Evolutionary conservation across 2,797 vertebrate genomes (phyloP).

Genomic region (Notolepis coatsorum): DNA sequence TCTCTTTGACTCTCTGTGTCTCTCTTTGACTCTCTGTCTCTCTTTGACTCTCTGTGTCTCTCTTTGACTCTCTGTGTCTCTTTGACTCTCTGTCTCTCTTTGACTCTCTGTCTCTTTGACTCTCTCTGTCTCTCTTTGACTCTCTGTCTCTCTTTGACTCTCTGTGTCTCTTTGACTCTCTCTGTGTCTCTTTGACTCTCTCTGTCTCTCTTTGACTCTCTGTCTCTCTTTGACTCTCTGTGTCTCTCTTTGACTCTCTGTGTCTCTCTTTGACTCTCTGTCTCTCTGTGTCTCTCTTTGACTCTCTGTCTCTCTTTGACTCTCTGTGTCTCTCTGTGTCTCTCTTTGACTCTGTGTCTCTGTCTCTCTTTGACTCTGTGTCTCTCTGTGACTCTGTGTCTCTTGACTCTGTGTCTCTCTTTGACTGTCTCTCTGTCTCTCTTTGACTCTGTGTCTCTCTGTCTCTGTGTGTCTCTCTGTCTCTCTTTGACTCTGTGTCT

Average conservation of each 20-base stretch:
- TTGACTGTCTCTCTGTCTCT: neutral
- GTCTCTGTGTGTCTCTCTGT: neutral
- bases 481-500: neutral
- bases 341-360: too few species aligned
- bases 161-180: neutral
- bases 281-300: neutral
- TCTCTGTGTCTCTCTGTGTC: too few species aligned
- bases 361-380: neutral
- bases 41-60: neutral
- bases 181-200: neutral
- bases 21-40: neutral
- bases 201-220: neutral
- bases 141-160: neutral
- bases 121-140: neutral
- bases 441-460: too few species aligned
- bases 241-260: neutral
- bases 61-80: neutral
- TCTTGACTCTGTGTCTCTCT: neutral
- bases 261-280: neutral
- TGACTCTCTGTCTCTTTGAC: too few species aligned
- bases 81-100: too few species aligned
- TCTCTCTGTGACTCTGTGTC: neutral
- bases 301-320: neutral
- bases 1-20: neutral
- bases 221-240: neutral